phyloP scores from a whole-genome alignment of 1,140 invertebrate species.

The Drosophila ficusphila region DNA sequence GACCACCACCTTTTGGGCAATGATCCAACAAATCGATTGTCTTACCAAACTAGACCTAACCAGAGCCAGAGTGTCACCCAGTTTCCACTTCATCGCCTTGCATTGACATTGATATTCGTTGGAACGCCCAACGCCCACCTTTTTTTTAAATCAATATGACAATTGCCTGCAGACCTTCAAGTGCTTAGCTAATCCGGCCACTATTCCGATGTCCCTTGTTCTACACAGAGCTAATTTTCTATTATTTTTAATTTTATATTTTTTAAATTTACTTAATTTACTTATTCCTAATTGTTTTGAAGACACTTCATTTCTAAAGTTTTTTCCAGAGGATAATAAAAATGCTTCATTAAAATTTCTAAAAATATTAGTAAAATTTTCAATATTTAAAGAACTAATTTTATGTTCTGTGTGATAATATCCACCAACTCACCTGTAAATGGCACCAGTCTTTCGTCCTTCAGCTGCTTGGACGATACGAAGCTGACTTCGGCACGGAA shows the following conservation, averaged over 20 bases:
- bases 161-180: slow-evolving; percentile 73
- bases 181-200: slow-evolving; percentile 44
- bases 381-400: no score
- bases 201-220: slow-evolving; percentile 8
- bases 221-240: neutral
- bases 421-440: slow-evolving; percentile 85
- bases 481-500: slow-evolving; percentile 90
- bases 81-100: slow-evolving; percentile 55
- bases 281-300: no score
- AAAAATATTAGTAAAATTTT: no score
- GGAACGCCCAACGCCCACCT: neutral
- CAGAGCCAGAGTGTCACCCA: slow-evolving; percentile 68
- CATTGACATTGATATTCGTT: slow-evolving; percentile 69
- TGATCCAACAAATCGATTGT: slow-evolving; percentile 55
- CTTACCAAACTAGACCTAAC: slow-evolving; percentile 50
- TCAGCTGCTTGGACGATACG: slow-evolving; percentile 85
- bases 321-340: no score
- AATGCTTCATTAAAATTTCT: no score
- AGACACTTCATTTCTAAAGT: no score
- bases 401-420: neutral
- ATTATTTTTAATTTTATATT: no score
- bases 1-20: slow-evolving; percentile 20
- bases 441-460: slow-evolving; percentile 86
- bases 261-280: neutral
- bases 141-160: slow-evolving; percentile 64